Evolutionary conservation across 1,140 invertebrate genomes (phyloP), one percentile per base, ranked within the genome.

Genomic region (Asbolus verrucosus): DNA sequence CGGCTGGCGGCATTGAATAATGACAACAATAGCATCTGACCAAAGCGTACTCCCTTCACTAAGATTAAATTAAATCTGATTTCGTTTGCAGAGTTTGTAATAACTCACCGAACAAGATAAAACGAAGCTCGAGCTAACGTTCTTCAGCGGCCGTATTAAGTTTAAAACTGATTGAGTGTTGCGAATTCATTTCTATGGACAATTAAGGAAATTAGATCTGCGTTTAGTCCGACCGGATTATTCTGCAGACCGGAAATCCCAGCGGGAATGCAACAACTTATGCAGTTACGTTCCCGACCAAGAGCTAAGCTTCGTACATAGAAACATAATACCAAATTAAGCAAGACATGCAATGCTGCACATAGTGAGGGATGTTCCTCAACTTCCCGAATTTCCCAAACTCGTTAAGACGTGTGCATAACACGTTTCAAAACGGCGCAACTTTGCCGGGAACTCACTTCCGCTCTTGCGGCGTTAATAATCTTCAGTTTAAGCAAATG

Each of bases 151-250:
- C n/a, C n/a, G n/a, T n/a, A n/a, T n/a, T n/a, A n/a, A n/a, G n/a
- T n/a, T n/a, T n/a, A n/a, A n/a, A 27, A 24, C 21, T 27, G 46
- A 54, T 54, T 54, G 46, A 54, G 46, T 54, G 46, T 54, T 54
- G n/a, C 46, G 18, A 54, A 24, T 30, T 54, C 46, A n/a, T 54
- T 54, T 54, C 46, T 27, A 54, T 54, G 46, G 21, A n/a, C 21
- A 71, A 71, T 71, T 71, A 71, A 66, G 60, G 54, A 71, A 72
- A 72, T 72, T 69, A n/a, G n/a, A n/a, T n/a, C n/a, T n/a, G n/a
- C n/a, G n/a, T n/a, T n/a, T n/a, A 65, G 71, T 54, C 59, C 38
- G 19, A 59, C 66, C 66, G 63, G 43, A 69, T 72, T 72, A 72
- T 72, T 67, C 54, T 66, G 36, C 63, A n/a, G 50, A 67, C 46